Conservation (phyloP, 2,797 vertebrate genomes). For the Pangasius larnaudii region DNA sequence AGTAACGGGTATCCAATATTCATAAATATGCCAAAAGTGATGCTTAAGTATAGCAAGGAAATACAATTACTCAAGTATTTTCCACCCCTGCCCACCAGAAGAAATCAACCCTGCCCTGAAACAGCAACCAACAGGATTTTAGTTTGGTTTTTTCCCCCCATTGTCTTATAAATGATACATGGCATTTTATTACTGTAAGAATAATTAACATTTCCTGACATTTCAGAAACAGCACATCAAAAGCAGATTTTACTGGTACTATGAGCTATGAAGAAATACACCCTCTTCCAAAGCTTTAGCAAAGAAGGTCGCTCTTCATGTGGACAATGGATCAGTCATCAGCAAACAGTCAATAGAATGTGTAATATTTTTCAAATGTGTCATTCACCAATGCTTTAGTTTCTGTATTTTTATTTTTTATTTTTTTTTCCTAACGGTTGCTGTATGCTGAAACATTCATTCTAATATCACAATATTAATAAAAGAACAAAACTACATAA, state of each 20-base stretch:
- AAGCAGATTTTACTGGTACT: background rate
- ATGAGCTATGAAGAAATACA: background rate
- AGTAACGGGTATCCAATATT: background rate
- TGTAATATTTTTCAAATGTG: background rate
- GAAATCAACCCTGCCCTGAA: background rate
- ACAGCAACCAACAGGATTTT: background rate
- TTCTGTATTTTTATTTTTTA: background rate
- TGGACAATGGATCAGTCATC: background rate
- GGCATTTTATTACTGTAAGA: background rate
- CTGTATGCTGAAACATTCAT: no score
- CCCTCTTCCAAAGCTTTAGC: background rate
- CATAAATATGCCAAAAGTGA: background rate
- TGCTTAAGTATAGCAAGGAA: background rate
- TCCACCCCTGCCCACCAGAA: background rate
- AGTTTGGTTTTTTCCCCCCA: background rate
- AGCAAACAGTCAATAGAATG: background rate
- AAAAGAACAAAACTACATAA: background rate
- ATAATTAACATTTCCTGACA: conserved; percentile 4
- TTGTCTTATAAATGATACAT: background rate
- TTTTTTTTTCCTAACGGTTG: background rate
- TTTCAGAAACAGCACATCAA: background rate
- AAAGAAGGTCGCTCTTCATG: background rate
- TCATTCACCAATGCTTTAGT: background rate
- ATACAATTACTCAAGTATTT: background rate
- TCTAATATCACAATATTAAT: background rate